A percentile compares a stretch with the other conserved stretches of the same genome.
Evolutionary conservation across 2,113 vertebrate species (phyloP).

Genomic region (Pachypanchax playfairii): DNA sequence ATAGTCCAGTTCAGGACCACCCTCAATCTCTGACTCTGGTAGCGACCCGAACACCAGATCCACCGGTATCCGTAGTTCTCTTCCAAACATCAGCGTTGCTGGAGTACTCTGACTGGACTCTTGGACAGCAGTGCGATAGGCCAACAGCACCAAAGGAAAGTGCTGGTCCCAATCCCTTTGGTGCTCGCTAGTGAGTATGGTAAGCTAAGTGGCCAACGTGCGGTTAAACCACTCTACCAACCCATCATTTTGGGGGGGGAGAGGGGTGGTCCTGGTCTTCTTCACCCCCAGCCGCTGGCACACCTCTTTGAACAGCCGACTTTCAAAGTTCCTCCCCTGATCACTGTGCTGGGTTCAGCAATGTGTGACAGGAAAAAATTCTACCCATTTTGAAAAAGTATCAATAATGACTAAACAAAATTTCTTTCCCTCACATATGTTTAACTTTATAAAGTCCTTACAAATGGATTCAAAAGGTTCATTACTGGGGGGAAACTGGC

Average conservation of each 20-base stretch:
- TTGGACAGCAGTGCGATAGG: neutral
- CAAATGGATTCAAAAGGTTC: too few species aligned
- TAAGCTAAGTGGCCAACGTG: neutral
- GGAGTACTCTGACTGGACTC: neutral
- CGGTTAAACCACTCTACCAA: constrained; percentile 7
- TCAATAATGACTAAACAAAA: too few species aligned
- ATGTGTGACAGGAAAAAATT: too few species aligned
- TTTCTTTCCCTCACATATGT: too few species aligned
- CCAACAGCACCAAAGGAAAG: neutral
- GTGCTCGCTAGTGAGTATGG: neutral
- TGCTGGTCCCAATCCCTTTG: neutral
- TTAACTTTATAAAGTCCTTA: too few species aligned
- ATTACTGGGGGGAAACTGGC: too few species aligned
- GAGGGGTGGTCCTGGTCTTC: neutral
- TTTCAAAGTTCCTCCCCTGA: constrained; percentile 4
- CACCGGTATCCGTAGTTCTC: neutral
- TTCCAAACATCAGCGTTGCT: neutral
- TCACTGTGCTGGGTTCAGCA: too few species aligned
- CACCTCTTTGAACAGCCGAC: neutral
- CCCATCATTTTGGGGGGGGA: neutral
- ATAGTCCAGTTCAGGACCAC: neutral
- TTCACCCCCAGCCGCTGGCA: neutral
- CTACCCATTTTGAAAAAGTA: too few species aligned
- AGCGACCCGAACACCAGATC: neutral
- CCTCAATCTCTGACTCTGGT: neutral